These are phyloP conservation scores for Vanessa cardui DNA, from an alignment of 2,888 invertebrate species.

Conservation along the genomic window DNA sequence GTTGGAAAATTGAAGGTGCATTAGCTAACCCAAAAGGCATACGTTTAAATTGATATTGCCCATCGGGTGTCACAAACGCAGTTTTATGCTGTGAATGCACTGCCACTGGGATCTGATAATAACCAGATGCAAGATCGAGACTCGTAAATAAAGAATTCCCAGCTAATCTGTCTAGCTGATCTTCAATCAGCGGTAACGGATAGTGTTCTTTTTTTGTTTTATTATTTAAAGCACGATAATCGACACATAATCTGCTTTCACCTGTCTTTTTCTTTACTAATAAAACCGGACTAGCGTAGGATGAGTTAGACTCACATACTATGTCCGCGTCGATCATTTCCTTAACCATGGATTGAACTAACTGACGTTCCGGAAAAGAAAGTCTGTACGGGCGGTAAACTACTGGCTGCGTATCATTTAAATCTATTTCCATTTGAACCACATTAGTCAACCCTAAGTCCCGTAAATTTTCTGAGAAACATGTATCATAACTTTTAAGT, in stretches of 20 bases:
- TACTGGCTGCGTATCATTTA: too few species aligned
- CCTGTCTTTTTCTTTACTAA: not conserved
- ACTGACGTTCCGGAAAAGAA: too few species aligned
- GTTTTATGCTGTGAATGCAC: too few species aligned
- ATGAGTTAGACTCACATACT: not conserved
- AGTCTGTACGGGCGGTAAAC: too few species aligned
- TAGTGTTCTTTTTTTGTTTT: slow-evolving; percentile 39
- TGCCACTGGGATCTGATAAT: too few species aligned
- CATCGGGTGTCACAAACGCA: too few species aligned
- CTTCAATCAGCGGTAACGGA: slow-evolving; percentile 35
- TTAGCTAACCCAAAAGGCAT: not conserved
- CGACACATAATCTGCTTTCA: slow-evolving; percentile 41
- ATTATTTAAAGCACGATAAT: slow-evolving; percentile 37
- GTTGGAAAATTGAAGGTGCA: not conserved
- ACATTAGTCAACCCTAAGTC: too few species aligned
- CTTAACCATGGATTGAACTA: too few species aligned
- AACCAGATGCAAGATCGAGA: slow-evolving; percentile 30
- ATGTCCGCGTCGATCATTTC: not conserved
- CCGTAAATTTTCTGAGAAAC: too few species aligned
- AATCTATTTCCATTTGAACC: too few species aligned
- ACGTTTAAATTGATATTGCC: not conserved
- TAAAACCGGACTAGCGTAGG: too few species aligned
- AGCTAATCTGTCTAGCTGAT: slow-evolving; percentile 28
- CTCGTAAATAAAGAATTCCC: slow-evolving; percentile 33
- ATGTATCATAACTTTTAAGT: too few species aligned